phyloP scores from a whole-genome alignment of 1,140 invertebrate genomes.

The Mamestra configurata region DNA sequence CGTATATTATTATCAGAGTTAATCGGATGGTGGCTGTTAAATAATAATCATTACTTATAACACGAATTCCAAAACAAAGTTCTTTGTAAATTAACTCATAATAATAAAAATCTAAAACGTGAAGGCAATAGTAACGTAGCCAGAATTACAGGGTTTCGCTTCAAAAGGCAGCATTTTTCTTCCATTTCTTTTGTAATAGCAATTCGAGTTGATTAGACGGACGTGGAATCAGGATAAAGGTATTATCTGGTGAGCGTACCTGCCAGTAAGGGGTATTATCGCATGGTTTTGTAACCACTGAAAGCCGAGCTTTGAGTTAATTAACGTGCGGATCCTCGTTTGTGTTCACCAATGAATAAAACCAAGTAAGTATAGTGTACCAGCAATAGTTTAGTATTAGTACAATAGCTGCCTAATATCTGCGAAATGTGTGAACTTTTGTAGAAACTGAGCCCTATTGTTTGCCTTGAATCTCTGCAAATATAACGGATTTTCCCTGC shows the following conservation, averaged over 20 bases:
- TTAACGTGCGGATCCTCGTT: slow-evolving; percentile 27
- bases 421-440: slow-evolving; percentile 2
- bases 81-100: slow-evolving; percentile 13
- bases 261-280: slow-evolving; percentile 37
- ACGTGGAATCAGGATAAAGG: slow-evolving; percentile 49
- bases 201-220: slow-evolving; percentile 47
- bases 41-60: slow-evolving; percentile 14
- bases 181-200: slow-evolving; percentile 45
- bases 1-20: background rate
- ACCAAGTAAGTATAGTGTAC: background rate
- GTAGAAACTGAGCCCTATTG: slow-evolving; percentile 11
- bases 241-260: slow-evolving; percentile 34
- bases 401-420: slow-evolving; percentile 22
- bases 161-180: slow-evolving; percentile 48
- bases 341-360: slow-evolving; percentile 23
- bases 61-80: slow-evolving; percentile 13
- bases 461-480: slow-evolving; percentile 23
- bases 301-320: slow-evolving; percentile 27
- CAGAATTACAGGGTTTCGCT: slow-evolving; percentile 44
- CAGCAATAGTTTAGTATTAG: slow-evolving; percentile 12
- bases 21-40: background rate
- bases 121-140: slow-evolving; percentile 2
- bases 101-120: slow-evolving; percentile 29
- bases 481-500: slow-evolving; percentile 21
- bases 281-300: slow-evolving; percentile 43